Evolutionary conservation across 2,797 vertebrate species (phyloP).

Genomic region (Sebastes minor): DNA sequence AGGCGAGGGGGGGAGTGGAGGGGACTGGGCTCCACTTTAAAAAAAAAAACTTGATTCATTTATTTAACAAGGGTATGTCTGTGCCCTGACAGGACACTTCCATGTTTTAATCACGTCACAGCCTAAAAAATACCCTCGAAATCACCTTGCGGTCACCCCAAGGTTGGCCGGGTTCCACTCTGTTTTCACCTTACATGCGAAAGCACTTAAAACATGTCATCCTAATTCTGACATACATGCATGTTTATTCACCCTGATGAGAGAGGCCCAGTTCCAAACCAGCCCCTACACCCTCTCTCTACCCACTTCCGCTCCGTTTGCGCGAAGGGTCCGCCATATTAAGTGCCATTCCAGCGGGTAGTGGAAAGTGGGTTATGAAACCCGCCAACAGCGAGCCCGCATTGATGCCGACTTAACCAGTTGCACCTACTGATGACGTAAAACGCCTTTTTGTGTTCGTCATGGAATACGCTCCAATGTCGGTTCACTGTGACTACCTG

Average conservation of each 20-base stretch:
- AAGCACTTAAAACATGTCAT: constrained; percentile 18
- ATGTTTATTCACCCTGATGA: background rate
- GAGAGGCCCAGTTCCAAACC: background rate
- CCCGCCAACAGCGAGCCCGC: too few species aligned
- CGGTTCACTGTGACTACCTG: too few species aligned
- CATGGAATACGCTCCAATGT: too few species aligned
- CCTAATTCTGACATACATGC: constrained; percentile 8
- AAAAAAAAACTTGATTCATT: constrained; percentile 18
- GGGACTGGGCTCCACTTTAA: background rate
- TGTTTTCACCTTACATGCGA: background rate
- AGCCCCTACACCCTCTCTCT: too few species aligned
- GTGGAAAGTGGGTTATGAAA: too few species aligned
- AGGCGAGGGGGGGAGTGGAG: background rate
- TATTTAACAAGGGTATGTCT: constrained; percentile 35
- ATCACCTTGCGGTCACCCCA: background rate
- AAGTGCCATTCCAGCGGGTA: too few species aligned
- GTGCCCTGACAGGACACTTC: background rate
- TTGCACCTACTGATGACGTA: too few species aligned
- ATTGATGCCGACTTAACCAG: too few species aligned
- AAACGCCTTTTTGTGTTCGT: too few species aligned
- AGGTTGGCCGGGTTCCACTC: background rate
- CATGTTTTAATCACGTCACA: constrained; percentile 34
- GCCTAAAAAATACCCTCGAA: background rate
- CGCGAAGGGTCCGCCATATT: too few species aligned
- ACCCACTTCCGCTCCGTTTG: too few species aligned